Percentiles rank a stretch among this genome's conserved stretches.
phyloP scores from a whole-genome alignment of 2,113 vertebrate genomes.

The Prietella phreatophila region DNA sequence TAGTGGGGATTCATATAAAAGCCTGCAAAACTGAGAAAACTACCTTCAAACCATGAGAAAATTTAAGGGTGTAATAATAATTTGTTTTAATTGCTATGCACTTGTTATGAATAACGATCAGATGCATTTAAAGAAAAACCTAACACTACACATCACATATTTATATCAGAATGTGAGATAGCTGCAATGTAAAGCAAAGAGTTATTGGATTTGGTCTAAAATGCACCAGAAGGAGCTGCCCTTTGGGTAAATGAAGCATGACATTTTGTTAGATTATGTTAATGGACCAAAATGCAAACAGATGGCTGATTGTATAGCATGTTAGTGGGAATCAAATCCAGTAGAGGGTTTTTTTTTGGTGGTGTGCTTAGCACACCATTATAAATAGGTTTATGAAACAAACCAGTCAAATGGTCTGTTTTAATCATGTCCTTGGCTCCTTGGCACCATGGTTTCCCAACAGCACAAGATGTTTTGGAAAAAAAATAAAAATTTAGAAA shows the following conservation, averaged over 20 bases:
- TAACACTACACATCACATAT: not conserved
- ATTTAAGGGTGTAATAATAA: not conserved
- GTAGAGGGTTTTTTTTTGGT: not conserved
- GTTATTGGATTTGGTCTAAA: not conserved
- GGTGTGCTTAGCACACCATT: conserved; percentile 21
- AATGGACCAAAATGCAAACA: conserved; percentile 34
- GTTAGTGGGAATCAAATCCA: conserved; percentile 25
- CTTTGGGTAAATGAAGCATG: conserved; percentile 25
- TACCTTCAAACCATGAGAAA: not conserved
- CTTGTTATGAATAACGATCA: not conserved
- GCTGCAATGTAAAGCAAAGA: not conserved
- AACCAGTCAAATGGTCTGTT: conserved; percentile 15
- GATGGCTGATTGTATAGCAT: conserved; percentile 1
- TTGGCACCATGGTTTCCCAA: not conserved
- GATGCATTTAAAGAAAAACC: not conserved
- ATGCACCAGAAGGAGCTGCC: not conserved
- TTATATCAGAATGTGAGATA: not conserved
- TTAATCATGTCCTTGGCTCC: not conserved
- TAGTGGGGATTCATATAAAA: not conserved
- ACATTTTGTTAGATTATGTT: conserved; percentile 30
- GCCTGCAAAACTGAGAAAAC: not conserved
- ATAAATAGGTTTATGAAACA: conserved; percentile 22
- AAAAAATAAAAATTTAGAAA: not conserved
- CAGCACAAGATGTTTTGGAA: not conserved
- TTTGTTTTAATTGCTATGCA: not conserved